Percentiles rank a stretch among this genome's conserved stretches.
phyloP scores from a whole-genome alignment of 2,888 invertebrate species.

The Chrysolina americana region DNA sequence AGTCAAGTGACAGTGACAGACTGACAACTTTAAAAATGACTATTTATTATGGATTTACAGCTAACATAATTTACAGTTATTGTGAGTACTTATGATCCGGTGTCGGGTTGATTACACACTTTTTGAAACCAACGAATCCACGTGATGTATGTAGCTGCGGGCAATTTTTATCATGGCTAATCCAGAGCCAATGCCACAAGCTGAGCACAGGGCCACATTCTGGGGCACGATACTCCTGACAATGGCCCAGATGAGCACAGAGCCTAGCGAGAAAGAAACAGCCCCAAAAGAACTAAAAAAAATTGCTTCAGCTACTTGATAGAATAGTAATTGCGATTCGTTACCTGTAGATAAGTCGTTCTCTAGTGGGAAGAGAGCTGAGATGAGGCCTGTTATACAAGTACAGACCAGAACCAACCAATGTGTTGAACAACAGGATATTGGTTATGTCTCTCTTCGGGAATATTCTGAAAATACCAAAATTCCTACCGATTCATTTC shows the following conservation, averaged over 20 bases:
- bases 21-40: constrained; percentile 26
- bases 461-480: constrained; percentile 74
- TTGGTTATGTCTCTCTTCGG: constrained; percentile 86
- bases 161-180: constrained; percentile 73
- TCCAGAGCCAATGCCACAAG: constrained; percentile 81
- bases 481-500: not conserved
- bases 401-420: constrained; percentile 88
- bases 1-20: constrained; percentile 20
- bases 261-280: constrained; percentile 89
- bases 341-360: constrained; percentile 79
- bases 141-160: constrained; percentile 63
- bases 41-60: constrained; percentile 17
- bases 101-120: constrained; percentile 20
- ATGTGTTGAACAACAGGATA: constrained; percentile 83
- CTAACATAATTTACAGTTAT: constrained; percentile 24
- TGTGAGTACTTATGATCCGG: not conserved
- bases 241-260: constrained; percentile 91
- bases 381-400: constrained; percentile 87
- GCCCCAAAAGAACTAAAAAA: constrained; percentile 76
- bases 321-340: not conserved
- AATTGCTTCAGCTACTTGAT: not conserved
- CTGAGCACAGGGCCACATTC: constrained; percentile 77
- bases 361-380: constrained; percentile 75
- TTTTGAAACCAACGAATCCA: constrained; percentile 61
- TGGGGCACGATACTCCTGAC: constrained; percentile 84